Conservation (phyloP, 2,888 invertebrate genomes). For the Drosophila mayaguana region DNA sequence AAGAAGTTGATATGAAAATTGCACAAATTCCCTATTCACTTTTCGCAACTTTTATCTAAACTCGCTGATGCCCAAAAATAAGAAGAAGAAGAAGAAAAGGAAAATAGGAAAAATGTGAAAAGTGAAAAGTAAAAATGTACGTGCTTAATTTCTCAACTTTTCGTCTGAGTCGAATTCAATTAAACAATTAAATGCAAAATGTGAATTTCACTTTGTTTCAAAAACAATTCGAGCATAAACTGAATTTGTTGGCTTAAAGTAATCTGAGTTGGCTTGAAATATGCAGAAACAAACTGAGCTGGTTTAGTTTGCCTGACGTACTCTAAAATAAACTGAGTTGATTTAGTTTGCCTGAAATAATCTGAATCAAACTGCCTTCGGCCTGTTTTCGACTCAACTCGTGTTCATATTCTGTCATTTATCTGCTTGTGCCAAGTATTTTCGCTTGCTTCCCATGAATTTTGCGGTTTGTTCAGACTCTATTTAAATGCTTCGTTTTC, state of each 20-base stretch:
- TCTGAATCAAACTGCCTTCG: background rate
- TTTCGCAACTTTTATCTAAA: conserved; percentile 18
- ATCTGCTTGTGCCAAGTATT: background rate
- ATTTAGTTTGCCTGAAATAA: background rate
- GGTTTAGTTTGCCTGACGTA: background rate
- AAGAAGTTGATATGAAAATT: conserved; percentile 24
- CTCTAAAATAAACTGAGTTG: background rate
- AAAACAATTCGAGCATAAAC: background rate
- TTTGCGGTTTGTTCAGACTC: background rate
- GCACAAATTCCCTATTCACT: conserved; percentile 9
- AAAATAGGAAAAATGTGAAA: background rate
- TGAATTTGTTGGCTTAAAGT: background rate
- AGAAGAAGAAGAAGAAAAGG: background rate
- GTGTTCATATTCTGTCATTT: conserved; percentile 1
- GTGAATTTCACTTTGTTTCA: conserved; percentile 1
- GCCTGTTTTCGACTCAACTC: background rate
- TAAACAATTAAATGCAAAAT: conserved; percentile 19
- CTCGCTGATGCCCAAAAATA: background rate
- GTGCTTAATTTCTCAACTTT: conserved; percentile 14
- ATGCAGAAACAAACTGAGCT: background rate
- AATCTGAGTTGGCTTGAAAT: background rate
- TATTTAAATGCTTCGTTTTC: background rate
- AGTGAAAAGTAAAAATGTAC: conserved; percentile 7
- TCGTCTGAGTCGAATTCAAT: conserved; percentile 25
- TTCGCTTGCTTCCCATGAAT: background rate